phyloP scores from a whole-genome alignment of 2,888 invertebrate species.

The Julus scandinavius region DNA sequence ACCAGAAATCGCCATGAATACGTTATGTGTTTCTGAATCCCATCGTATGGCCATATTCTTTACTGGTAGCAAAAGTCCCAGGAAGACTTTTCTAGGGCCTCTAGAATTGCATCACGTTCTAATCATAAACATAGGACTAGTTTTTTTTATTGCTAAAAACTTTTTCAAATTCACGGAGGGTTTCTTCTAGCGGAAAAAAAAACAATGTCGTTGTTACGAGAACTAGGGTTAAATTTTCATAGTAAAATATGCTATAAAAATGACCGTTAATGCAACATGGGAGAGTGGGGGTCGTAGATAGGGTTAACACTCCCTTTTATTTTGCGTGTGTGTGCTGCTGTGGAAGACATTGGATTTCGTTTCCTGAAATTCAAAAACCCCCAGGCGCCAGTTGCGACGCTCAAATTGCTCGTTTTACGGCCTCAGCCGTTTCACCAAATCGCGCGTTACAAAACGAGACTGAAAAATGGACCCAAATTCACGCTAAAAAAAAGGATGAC shows the following conservation, averaged over 20 bases:
- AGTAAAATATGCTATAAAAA: neutral
- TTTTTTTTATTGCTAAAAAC: neutral
- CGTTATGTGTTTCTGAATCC: no score
- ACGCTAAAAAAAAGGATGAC: neutral
- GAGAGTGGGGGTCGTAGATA: neutral
- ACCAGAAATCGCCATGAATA: neutral
- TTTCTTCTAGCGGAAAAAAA: neutral
- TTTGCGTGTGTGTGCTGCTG: neutral
- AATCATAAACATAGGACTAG: neutral
- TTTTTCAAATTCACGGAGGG: neutral
- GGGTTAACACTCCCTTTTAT: slow-evolving; percentile 11
- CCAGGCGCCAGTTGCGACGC: neutral
- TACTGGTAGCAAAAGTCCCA: neutral
- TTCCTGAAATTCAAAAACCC: slow-evolving; percentile 39
- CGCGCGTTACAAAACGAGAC: neutral
- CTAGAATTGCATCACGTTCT: neutral
- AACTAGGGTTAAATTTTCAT: neutral
- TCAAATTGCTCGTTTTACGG: neutral
- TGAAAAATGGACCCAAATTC: slow-evolving; percentile 24
- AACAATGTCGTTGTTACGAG: neutral
- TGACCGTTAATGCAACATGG: neutral
- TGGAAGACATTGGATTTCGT: neutral
- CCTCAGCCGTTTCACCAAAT: neutral
- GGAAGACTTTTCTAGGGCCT: neutral
- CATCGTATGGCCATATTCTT: no score